Evolutionary conservation across 2,113 vertebrate species (phyloP).

Genomic region (Atrichornis clamosus): DNA sequence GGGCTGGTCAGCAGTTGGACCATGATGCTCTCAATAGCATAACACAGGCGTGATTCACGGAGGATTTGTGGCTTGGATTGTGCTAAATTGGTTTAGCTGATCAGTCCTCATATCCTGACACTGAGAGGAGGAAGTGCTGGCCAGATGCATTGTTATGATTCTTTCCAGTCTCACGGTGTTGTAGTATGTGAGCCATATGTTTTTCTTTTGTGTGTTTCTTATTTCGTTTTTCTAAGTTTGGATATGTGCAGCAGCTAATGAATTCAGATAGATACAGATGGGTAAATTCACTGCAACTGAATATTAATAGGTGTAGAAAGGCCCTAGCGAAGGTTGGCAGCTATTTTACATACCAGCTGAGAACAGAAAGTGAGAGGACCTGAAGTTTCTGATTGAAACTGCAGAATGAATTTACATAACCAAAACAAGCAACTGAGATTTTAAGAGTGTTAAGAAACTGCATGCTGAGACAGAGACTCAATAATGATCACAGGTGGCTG

Average conservation of each 20-base stretch:
- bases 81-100: neutral
- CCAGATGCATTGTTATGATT: neutral
- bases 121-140: neutral
- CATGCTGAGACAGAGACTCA: neutral
- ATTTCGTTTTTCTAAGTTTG: neutral
- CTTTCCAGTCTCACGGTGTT: neutral
- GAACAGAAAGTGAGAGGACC: neutral
- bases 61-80: constrained; percentile 18
- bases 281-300: neutral
- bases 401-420: neutral
- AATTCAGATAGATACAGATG: neutral
- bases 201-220: neutral
- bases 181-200: neutral
- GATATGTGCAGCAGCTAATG: neutral
- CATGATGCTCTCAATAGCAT: neutral
- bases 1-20: constrained; percentile 20
- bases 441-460: neutral
- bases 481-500: neutral
- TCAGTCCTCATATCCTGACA: neutral
- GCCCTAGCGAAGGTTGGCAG: neutral
- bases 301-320: constrained; percentile 37
- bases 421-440: constrained; percentile 17
- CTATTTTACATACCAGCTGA: neutral
- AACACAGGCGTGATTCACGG: constrained; percentile 22
- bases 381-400: neutral